phyloP scores from a whole-genome alignment of 1,140 invertebrate species.

The Archivesica marissinica region DNA sequence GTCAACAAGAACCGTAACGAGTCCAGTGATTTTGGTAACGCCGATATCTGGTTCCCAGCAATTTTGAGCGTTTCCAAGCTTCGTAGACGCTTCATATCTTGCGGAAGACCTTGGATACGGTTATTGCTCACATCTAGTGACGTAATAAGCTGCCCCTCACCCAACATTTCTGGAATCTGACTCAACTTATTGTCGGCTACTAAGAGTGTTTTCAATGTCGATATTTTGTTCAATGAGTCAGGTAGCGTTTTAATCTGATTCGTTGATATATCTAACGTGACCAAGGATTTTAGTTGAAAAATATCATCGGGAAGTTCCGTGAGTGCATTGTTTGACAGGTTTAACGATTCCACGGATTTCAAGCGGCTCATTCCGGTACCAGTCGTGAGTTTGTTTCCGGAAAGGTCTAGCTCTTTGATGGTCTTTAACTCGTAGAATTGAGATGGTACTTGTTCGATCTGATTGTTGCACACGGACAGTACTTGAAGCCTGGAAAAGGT shows the following conservation, averaged over 20 bases:
- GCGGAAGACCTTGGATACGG: constrained; percentile 74
- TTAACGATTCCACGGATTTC: constrained; percentile 68
- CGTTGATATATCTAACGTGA: constrained; percentile 71
- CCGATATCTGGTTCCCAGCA: constrained; percentile 72
- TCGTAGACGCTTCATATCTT: constrained; percentile 74
- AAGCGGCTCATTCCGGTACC: constrained; percentile 70
- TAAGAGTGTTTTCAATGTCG: constrained; percentile 72
- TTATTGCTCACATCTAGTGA: constrained; percentile 78
- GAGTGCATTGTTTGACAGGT: constrained; percentile 71
- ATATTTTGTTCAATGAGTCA: constrained; percentile 73
- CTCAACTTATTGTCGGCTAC: constrained; percentile 75
- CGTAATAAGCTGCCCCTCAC: constrained; percentile 75
- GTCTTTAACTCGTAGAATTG: constrained; percentile 76
- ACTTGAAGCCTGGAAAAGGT: constrained; percentile 66
- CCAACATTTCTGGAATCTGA: constrained; percentile 74
- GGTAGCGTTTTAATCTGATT: constrained; percentile 77
- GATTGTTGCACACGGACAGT: constrained; percentile 76
- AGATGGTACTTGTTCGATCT: constrained; percentile 72
- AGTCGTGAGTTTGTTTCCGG: constrained; percentile 73
- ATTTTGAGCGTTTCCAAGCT: constrained; percentile 70
- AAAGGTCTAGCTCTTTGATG: constrained; percentile 72
- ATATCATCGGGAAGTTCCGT: constrained; percentile 74
- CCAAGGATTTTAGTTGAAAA: constrained; percentile 70
- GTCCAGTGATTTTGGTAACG: constrained; percentile 75
- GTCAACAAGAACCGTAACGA: constrained; percentile 69